A percentile compares a stretch with the other conserved stretches of the same genome.
phyloP scores from a whole-genome alignment of 2,797 vertebrate species.

The Tinamus major region DNA sequence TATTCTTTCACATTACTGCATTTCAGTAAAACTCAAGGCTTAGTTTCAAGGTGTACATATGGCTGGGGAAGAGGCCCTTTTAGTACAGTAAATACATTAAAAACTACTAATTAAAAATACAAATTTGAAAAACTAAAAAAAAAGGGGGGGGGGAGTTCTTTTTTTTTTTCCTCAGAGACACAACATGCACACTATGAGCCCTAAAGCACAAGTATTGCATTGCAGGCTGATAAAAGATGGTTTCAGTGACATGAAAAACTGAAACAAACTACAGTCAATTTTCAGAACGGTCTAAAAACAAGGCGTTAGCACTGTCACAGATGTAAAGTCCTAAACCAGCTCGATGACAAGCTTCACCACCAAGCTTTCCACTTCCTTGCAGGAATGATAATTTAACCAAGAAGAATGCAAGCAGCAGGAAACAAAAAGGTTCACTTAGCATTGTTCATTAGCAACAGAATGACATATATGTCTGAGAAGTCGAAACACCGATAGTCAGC shows the following conservation, averaged over 20 bases:
- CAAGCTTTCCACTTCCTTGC: not conserved
- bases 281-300: not conserved
- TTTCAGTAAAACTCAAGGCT: not conserved
- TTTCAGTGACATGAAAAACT: not conserved
- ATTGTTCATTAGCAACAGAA: not conserved
- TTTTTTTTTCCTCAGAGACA: not conserved
- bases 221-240: not conserved
- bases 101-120: not conserved
- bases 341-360: not conserved
- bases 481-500: not conserved
- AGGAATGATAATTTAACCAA: slow-evolving; percentile 12
- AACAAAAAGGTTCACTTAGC: slow-evolving; percentile 25
- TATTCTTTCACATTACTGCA: not conserved
- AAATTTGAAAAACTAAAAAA: not conserved
- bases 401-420: not conserved
- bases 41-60: not conserved
- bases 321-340: not conserved
- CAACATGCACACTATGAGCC: not conserved
- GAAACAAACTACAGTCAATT: not conserved
- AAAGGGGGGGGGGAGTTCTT: too few species aligned
- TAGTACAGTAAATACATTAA: not conserved
- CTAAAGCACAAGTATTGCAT: not conserved
- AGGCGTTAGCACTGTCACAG: not conserved
- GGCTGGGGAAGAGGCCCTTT: not conserved
- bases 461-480: not conserved